Conservation (phyloP, 2,113 vertebrate genomes). For the Corythornis madagascariensis region DNA sequence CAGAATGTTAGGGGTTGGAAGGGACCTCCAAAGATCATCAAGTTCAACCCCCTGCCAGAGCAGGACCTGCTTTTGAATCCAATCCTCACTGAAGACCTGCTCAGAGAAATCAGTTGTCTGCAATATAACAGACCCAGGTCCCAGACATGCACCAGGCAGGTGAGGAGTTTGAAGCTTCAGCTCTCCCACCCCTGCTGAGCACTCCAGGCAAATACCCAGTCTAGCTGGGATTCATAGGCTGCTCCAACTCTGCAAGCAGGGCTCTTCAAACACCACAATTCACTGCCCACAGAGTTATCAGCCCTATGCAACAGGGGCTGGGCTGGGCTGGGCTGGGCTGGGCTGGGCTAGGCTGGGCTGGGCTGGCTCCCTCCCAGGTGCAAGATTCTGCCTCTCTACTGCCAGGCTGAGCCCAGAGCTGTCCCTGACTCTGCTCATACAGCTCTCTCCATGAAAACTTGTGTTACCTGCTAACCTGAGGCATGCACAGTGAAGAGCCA, state of each 20-base stretch:
- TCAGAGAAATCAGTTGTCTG: neutral
- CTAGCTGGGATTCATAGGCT: neutral
- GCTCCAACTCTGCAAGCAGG: neutral
- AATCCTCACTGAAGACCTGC: neutral
- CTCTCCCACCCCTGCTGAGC: neutral
- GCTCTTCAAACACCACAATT: neutral
- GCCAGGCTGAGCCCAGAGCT: neutral
- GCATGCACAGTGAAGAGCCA: neutral
- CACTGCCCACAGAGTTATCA: accelerated
- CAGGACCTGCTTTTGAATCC: neutral
- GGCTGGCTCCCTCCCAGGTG: neutral
- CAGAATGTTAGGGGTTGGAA: no score
- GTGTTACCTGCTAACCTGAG: neutral
- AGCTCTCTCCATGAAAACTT: neutral
- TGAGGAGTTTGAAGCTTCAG: neutral
- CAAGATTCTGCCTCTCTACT: neutral
- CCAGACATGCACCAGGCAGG: neutral
- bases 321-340: neutral
- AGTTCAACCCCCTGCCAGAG: no score
- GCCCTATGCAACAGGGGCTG: accelerated
- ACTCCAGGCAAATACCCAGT: accelerated
- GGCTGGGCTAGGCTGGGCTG: no score
- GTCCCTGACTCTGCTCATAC: neutral
- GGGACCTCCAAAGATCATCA: no score
- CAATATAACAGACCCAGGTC: accelerated